Conservation (phyloP, 2,113 vertebrate species). For the Daboia siamensis region DNA sequence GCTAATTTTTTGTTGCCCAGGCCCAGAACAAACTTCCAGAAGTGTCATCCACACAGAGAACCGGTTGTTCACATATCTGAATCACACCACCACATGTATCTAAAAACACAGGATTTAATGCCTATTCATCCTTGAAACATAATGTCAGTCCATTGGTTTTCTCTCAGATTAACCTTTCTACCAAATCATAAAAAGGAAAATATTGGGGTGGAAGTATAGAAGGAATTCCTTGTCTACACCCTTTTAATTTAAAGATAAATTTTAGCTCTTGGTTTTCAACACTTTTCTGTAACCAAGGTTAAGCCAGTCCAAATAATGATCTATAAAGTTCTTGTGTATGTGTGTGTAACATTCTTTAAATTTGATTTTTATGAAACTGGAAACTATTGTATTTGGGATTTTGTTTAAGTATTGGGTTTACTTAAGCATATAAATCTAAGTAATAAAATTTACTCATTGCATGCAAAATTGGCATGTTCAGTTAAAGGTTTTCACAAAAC, state of each 20-base stretch:
- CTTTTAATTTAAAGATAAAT: not conserved
- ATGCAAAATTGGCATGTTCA: not conserved
- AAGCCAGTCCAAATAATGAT: not conserved
- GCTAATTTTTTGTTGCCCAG: too few relatives aligned
- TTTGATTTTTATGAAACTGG: not conserved
- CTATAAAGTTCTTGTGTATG: not conserved
- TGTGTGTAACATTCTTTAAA: not conserved
- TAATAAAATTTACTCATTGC: not conserved
- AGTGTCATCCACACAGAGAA: too few relatives aligned
- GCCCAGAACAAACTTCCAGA: too few relatives aligned
- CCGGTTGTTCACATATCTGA: too few relatives aligned
- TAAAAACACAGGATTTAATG: not conserved
- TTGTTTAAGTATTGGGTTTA: not conserved
- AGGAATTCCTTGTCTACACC: not conserved
- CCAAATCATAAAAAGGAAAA: not conserved
- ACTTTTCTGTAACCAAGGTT: not conserved
- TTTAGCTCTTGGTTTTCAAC: not conserved
- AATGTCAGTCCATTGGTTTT: not conserved
- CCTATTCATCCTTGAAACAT: not conserved
- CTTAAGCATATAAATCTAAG: not conserved
- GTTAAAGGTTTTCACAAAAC: not conserved
- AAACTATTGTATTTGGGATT: not conserved
- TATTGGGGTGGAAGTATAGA: not conserved
- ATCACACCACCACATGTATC: too few relatives aligned
- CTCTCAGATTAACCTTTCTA: not conserved